Percentiles rank a stretch among this genome's conserved stretches.
phyloP scores from a whole-genome alignment of 2,888 invertebrate species.

The Phasia obesa region DNA sequence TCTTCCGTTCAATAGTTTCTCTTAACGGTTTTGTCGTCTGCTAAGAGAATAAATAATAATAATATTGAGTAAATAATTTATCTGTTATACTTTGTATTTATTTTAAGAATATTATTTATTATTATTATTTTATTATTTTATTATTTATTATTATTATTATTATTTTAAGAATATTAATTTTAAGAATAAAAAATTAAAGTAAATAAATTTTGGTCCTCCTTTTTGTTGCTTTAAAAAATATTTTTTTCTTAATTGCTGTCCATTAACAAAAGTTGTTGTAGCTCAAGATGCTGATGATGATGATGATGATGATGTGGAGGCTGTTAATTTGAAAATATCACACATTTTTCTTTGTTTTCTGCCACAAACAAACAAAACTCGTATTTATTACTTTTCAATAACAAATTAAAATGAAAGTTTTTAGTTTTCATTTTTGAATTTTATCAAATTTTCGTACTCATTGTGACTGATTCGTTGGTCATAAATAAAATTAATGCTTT shows the following conservation, averaged over 20 bases:
- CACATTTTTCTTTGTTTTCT: not conserved
- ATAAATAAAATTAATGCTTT: constrained; percentile 31
- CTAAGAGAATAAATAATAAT: too few relatives aligned
- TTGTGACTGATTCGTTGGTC: not conserved
- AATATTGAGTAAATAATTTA: too few relatives aligned
- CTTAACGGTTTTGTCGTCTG: too few relatives aligned
- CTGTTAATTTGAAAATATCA: constrained; percentile 11
- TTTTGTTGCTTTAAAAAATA: not conserved
- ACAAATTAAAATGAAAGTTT: not conserved
- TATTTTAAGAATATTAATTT: too few relatives aligned
- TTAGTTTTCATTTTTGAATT: not conserved
- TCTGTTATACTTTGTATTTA: too few relatives aligned
- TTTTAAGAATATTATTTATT: too few relatives aligned
- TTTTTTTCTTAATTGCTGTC: constrained; percentile 14
- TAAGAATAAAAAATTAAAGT: not conserved
- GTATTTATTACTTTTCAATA: too few relatives aligned
- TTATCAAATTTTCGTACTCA: not conserved
- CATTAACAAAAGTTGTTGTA: constrained; percentile 19
- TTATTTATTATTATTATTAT: too few relatives aligned
- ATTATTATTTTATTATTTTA: too few relatives aligned
- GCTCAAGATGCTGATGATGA: too few relatives aligned
- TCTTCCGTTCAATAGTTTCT: too few relatives aligned
- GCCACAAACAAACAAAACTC: too few relatives aligned
- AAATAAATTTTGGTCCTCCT: not conserved
- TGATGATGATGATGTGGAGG: not conserved